Percentiles rank a stretch among this genome's conserved stretches.
phyloP scores from a whole-genome alignment of 2,797 vertebrate genomes.

The Myotis myotis region DNA sequence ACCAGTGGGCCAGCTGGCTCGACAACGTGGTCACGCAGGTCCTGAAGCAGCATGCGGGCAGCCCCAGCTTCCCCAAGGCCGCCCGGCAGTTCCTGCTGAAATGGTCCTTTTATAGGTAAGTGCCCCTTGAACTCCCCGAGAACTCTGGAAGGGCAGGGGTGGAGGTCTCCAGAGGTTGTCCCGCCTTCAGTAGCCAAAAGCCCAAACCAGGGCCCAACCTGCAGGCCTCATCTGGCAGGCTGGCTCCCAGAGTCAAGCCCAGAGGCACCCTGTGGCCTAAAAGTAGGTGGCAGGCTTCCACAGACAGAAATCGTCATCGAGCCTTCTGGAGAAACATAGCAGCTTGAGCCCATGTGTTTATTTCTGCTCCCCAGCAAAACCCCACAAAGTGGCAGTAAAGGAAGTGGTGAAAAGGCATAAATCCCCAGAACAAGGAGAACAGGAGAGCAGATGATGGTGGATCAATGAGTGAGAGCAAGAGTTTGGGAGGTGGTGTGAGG shows the following conservation, averaged over 20 bases:
- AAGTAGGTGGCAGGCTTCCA: not conserved
- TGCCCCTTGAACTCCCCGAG: fast-evolving
- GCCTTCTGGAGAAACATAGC: not conserved
- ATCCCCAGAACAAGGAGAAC: not conserved
- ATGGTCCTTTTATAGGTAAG: constrained; percentile 98
- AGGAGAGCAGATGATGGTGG: not conserved
- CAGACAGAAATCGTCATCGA: not conserved
- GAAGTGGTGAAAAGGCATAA: not conserved
- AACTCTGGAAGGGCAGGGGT: not conserved
- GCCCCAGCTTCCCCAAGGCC: constrained; percentile 95
- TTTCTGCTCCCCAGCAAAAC: not conserved
- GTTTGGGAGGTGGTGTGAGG: not conserved
- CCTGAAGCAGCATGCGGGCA: constrained; percentile 94
- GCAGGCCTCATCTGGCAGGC: not conserved
- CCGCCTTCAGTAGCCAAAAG: not conserved
- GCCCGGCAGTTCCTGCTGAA: constrained; percentile 98
- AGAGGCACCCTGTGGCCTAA: not conserved
- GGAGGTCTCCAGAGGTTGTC: not conserved
- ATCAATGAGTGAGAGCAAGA: not conserved
- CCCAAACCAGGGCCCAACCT: not conserved
- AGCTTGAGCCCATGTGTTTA: not conserved
- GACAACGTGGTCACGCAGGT: constrained; percentile 96
- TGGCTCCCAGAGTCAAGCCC: not conserved
- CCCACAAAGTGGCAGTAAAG: not conserved
- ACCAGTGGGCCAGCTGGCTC: constrained; percentile 98